Conservation (phyloP, 1,140 invertebrate genomes). For the Lineus longissimus region DNA sequence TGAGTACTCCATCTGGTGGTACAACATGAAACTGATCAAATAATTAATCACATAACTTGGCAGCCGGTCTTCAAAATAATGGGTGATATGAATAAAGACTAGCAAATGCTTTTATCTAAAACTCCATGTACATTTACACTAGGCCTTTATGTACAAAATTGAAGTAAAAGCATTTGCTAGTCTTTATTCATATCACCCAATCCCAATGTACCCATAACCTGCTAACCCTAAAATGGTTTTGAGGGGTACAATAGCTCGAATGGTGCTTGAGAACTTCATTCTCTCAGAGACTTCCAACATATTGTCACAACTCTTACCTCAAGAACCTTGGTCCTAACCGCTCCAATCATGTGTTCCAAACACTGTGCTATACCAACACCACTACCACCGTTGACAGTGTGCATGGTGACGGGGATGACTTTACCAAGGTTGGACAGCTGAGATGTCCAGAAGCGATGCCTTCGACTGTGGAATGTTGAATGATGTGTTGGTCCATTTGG, state of each 20-base stretch:
- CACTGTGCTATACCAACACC: conserved; percentile 50
- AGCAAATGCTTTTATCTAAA: neutral
- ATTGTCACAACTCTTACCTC: conserved; percentile 52
- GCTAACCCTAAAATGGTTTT: neutral
- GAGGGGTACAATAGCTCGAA: no score
- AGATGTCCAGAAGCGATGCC: conserved; percentile 68
- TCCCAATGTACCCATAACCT: neutral
- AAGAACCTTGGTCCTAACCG: conserved; percentile 66
- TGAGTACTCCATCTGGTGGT: neutral
- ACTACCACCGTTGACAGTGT: conserved; percentile 34
- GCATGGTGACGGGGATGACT: conserved; percentile 63
- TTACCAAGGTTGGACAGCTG: conserved; percentile 67
- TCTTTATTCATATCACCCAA: no score
- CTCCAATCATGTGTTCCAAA: conserved; percentile 68
- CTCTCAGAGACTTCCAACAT: neutral
- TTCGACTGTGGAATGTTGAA: conserved; percentile 54
- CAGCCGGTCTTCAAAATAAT: no score
- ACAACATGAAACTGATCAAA: neutral
- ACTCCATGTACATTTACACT: no score
- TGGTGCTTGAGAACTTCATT: no score
- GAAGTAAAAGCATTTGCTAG: no score
- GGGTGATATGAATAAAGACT: no score
- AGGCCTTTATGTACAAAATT: no score
- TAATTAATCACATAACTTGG: neutral
- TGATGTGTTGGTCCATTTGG: conserved; percentile 60